Percentiles rank a stretch among this genome's conserved stretches.
Evolutionary conservation across 2,113 vertebrate species (phyloP).

Genomic region (Nannobrachium achirus): DNA sequence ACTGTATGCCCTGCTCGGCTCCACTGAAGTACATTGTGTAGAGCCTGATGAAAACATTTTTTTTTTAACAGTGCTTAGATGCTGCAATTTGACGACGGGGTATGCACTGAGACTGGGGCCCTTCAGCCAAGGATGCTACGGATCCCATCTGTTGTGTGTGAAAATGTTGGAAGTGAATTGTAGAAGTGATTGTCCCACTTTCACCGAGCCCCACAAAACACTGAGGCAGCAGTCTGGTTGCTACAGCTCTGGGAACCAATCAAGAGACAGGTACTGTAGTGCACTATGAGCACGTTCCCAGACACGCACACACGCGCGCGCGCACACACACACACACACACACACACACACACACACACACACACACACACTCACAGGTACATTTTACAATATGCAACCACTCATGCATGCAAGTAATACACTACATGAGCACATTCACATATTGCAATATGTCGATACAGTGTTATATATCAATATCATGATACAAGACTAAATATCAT

Average conservation of each 20-base stretch:
- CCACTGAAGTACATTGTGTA: conserved; percentile 58
- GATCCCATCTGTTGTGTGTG: conserved; percentile 70
- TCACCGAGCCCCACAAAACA: conserved; percentile 56
- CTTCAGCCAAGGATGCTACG: conserved; percentile 65
- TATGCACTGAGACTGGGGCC: conserved; percentile 46
- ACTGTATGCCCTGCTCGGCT: conserved; percentile 39
- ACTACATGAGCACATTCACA: background rate
- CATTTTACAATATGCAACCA: background rate
- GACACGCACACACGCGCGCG: background rate
- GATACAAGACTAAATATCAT: no score
- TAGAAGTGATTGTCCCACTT: conserved; percentile 67
- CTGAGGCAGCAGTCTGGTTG: conserved; percentile 58
- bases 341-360: background rate
- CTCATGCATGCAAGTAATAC: background rate
- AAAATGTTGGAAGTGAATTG: conserved; percentile 61
- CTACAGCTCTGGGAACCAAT: conserved; percentile 41
- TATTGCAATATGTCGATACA: no score
- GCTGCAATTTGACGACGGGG: conserved; percentile 42
- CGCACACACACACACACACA: background rate
- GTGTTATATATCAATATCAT: no score
- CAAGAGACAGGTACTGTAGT: conserved; percentile 40
- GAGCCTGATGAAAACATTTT: conserved; percentile 61
- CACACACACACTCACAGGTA: background rate
- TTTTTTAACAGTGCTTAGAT: conserved; percentile 28
- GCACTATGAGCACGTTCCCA: background rate